Evolutionary conservation across 2,888 invertebrate genomes (phyloP).

Genomic region (Phragmatobia fuliginosa): DNA sequence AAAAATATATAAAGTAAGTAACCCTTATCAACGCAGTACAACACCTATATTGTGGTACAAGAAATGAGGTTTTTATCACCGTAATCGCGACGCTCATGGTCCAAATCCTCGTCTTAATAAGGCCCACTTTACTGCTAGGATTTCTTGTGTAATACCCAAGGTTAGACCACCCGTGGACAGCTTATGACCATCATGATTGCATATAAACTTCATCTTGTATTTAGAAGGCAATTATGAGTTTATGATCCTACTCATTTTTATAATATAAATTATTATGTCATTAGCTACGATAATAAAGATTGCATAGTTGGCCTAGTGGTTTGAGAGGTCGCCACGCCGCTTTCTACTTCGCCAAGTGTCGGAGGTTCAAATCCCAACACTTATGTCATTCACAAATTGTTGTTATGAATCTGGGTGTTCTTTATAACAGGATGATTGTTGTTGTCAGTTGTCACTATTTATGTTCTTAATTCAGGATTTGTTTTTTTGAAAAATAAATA

Average conservation of each 20-base stretch:
- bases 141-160: slow-evolving; percentile 49
- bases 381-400: too few species aligned
- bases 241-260: slow-evolving; percentile 56
- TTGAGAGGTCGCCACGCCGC: too few species aligned
- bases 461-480: too few species aligned
- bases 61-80: slow-evolving; percentile 33
- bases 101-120: slow-evolving; percentile 46
- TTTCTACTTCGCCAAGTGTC: too few species aligned
- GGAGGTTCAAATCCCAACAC: too few species aligned
- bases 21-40: slow-evolving; percentile 42
- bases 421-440: too few species aligned
- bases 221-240: slow-evolving; percentile 57
- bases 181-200: slow-evolving; percentile 58
- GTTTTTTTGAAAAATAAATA: too few species aligned
- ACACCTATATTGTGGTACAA: slow-evolving; percentile 36
- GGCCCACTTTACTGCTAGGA: slow-evolving; percentile 54
- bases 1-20: slow-evolving; percentile 28
- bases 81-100: slow-evolving; percentile 34
- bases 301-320: too few species aligned
- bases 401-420: too few species aligned
- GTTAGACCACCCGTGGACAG: slow-evolving; percentile 51
- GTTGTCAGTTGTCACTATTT: too few species aligned
- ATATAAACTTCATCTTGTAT: slow-evolving; percentile 61
- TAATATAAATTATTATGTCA: slow-evolving; percentile 55
- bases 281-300: slow-evolving; percentile 28